Evolutionary conservation across 2,888 invertebrate species (phyloP), one percentile per base, ranked within the genome.

Genomic region (Brachyopa scutellaris): DNA sequence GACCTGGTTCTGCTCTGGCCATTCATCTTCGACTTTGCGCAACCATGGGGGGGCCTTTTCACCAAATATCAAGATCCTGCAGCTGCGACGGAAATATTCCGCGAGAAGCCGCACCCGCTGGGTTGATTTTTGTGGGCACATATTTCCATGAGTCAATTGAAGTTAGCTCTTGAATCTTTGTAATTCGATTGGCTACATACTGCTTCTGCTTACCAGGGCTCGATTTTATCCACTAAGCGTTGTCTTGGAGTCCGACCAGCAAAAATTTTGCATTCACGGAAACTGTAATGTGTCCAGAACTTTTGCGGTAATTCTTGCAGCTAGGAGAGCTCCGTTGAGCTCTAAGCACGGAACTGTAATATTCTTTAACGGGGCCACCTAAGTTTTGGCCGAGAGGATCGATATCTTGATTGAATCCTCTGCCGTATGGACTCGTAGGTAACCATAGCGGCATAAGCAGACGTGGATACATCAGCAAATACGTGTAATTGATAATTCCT

Each of bases 171-270:
- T 64, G 11, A 8, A 57, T 66, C 42, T 26, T 26, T 6, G 6
- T 26, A 6, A 26, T 42, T 2, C 64, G 36, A 36, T 80, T 64
- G 23, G 38, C 55, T 6, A 69, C 31, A 33, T 74, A 69, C 33
- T 76, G 61, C 49, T 66, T 70, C 21, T 82, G 72, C 29, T 45
- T n/a, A 17, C 72, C 77, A 2, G 77, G 62, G 8, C 45, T 77
- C 17, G 62, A 62, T 9, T 76, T 21, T 31, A 82, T 76, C 70
- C 66, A 76, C 59, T 57, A 1, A 64, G 45, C 4, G 55, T 45
- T 13, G 66, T 70, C 23, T 66, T 78, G 5, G 66, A 57, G 17
- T 76, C 70, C 2, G 59, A 45, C 61, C 66, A 82, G 33, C 59
- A 76, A 21, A 15, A 57, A 6, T 29, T 33, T 19, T n/a, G n/a